These are phyloP conservation scores for Drosophila setifemur DNA, from an alignment of 1,140 invertebrate genomes.

Conservation along the genomic window DNA sequence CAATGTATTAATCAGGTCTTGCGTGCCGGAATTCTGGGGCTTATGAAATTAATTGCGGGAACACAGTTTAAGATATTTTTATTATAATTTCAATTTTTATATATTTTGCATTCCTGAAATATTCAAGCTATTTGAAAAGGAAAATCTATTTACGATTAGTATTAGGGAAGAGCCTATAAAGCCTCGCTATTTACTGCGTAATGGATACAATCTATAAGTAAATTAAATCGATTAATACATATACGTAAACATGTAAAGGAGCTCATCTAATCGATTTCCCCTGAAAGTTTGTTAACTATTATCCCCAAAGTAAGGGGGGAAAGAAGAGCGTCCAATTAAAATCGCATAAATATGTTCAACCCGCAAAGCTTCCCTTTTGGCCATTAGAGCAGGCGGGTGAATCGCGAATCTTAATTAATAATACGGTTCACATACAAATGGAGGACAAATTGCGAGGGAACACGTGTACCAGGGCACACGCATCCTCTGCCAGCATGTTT, in stretches of 20 bases:
- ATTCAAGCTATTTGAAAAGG: no score
- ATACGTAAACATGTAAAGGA: no score
- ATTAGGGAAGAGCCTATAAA: neutral
- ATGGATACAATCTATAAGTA: no score
- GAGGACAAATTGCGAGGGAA: constrained; percentile 28
- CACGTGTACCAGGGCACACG: constrained; percentile 26
- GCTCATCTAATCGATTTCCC: constrained; percentile 9
- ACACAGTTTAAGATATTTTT: constrained; percentile 1
- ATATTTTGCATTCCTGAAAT: neutral
- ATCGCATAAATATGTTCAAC: constrained; percentile 52
- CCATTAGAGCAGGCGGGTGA: constrained; percentile 40
- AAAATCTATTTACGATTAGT: neutral
- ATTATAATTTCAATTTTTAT: neutral
- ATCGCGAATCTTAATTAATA: constrained; percentile 59
- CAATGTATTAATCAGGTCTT: constrained; percentile 45
- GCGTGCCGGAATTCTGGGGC: constrained; percentile 8
- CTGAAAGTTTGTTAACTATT: neutral
- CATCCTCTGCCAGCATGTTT: constrained; percentile 47
- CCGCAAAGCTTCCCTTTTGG: constrained; percentile 21
- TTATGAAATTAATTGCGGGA: constrained; percentile 32
- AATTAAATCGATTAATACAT: no score
- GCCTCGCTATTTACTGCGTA: no score
- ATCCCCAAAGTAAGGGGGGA: neutral
- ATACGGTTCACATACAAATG: constrained; percentile 28
- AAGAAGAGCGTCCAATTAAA: constrained; percentile 30